Evolutionary conservation across 2,113 vertebrate species (phyloP).

Genomic region (Chitala chitala): DNA sequence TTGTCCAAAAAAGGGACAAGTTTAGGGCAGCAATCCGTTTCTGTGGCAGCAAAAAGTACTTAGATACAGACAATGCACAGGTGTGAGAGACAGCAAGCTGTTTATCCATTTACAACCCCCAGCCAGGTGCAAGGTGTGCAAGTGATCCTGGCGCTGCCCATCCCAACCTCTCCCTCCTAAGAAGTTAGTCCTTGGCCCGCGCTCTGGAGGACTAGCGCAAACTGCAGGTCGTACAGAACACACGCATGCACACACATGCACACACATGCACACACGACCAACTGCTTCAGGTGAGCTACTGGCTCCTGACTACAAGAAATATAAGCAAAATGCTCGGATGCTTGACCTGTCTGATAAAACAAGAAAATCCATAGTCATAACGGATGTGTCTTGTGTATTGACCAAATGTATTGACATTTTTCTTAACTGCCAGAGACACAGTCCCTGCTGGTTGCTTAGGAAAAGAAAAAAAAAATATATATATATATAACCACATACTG

Average conservation of each 20-base stretch:
- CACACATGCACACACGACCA: not conserved
- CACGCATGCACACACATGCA: not conserved
- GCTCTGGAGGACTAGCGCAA: not conserved
- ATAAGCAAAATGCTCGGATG: constrained; percentile 7
- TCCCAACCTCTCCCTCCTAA: not conserved
- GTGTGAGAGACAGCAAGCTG: too few species aligned
- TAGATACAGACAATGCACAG: too few species aligned
- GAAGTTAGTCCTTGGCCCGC: too few species aligned
- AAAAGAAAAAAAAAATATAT: not conserved
- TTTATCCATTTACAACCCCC: not conserved
- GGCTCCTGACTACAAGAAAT: not conserved
- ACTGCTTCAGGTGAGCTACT: constrained; percentile 3
- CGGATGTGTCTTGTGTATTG: constrained; percentile 16
- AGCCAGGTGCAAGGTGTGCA: not conserved
- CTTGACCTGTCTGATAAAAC: constrained; percentile 13
- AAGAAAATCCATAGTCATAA: constrained; percentile 22
- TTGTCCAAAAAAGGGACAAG: too few species aligned
- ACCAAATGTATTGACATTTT: constrained; percentile 20
- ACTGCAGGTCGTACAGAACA: not conserved
- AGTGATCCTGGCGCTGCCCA: not conserved
- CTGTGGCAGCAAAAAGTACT: too few species aligned
- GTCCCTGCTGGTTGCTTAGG: not conserved
- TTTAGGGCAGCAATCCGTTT: too few species aligned
- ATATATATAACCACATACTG: too few species aligned
- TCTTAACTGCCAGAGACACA: constrained; percentile 1